A percentile compares a stretch with the other conserved stretches of the same genome.
phyloP scores from a whole-genome alignment of 2,797 vertebrate genomes.

The Myiotriccus ornatus region DNA sequence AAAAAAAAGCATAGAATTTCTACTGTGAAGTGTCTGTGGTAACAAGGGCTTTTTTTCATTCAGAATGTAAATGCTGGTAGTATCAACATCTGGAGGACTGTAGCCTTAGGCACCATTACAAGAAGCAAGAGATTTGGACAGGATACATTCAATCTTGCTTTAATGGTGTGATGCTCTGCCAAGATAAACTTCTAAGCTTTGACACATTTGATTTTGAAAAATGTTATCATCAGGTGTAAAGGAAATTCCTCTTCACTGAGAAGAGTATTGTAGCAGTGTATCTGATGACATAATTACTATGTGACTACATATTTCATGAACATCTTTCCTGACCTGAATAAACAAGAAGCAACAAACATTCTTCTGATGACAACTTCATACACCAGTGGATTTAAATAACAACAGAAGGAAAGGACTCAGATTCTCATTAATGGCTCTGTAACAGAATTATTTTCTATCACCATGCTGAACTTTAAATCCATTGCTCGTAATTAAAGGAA shows the following conservation, averaged over 20 bases:
- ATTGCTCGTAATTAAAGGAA: slow-evolving; percentile 35
- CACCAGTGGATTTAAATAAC: not conserved
- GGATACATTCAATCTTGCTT: slow-evolving; percentile 79
- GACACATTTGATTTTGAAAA: slow-evolving; percentile 75
- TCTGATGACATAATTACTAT: slow-evolving; percentile 61
- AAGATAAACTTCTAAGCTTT: slow-evolving; percentile 75
- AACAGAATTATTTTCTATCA: slow-evolving; percentile 9
- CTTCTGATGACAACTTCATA: not conserved
- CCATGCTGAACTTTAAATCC: slow-evolving; percentile 11
- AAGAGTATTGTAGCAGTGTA: slow-evolving; percentile 29
- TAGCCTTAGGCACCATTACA: slow-evolving; percentile 71
- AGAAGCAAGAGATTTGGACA: slow-evolving; percentile 77
- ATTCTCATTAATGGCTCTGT: not conserved
- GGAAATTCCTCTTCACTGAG: slow-evolving; percentile 74
- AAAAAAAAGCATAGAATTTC: not conserved
- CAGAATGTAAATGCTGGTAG: slow-evolving; percentile 41
- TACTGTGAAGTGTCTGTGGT: not conserved
- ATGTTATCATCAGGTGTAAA: slow-evolving; percentile 77
- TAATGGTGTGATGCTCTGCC: slow-evolving; percentile 73
- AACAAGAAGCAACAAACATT: slow-evolving; percentile 47
- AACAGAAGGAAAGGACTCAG: not conserved
- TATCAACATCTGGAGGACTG: slow-evolving; percentile 72
- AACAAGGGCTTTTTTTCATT: slow-evolving; percentile 13
- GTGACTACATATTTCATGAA: slow-evolving; percentile 40
- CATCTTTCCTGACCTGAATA: slow-evolving; percentile 57